A percentile compares a stretch with the other conserved stretches of the same genome.
phyloP scores from a whole-genome alignment of 2,888 invertebrate species.

The Megamerina dolium region DNA sequence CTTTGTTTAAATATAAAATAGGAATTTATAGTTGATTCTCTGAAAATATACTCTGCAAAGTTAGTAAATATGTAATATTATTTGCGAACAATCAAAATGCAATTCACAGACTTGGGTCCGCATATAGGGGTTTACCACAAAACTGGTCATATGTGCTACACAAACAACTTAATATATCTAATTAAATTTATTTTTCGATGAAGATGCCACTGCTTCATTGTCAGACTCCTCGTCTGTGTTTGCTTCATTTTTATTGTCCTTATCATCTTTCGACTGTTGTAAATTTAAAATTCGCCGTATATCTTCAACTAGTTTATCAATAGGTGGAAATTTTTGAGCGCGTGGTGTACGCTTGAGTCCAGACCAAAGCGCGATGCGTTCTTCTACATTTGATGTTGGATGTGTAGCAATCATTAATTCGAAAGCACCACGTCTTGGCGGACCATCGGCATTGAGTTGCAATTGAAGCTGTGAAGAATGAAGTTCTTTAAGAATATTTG shows the following conservation, averaged over 20 bases:
- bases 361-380: constrained; percentile 36
- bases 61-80: too few species aligned
- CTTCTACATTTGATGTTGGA: constrained; percentile 20
- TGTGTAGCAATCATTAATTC: constrained; percentile 32
- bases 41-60: too few species aligned
- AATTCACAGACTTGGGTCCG: constrained; percentile 21
- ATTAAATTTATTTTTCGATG: too few species aligned
- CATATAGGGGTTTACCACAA: constrained; percentile 20
- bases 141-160: constrained; percentile 21
- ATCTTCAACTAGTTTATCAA: constrained; percentile 19
- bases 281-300: constrained; percentile 14
- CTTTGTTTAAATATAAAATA: too few species aligned
- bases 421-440: constrained; percentile 41
- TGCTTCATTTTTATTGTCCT: neutral
- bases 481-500: constrained; percentile 26
- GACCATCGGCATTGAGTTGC: constrained; percentile 35
- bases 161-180: too few species aligned
- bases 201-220: too few species aligned
- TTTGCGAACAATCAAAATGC: constrained; percentile 13
- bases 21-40: too few species aligned
- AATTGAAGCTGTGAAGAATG: constrained; percentile 31
- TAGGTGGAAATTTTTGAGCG: constrained; percentile 39
- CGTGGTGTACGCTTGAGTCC: constrained; percentile 44
- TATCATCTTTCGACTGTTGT: neutral
- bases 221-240: too few species aligned